These are phyloP conservation scores for Periophthalmus magnuspinnatus DNA, from an alignment of 2,797 vertebrate genomes.

Conservation along the genomic window DNA sequence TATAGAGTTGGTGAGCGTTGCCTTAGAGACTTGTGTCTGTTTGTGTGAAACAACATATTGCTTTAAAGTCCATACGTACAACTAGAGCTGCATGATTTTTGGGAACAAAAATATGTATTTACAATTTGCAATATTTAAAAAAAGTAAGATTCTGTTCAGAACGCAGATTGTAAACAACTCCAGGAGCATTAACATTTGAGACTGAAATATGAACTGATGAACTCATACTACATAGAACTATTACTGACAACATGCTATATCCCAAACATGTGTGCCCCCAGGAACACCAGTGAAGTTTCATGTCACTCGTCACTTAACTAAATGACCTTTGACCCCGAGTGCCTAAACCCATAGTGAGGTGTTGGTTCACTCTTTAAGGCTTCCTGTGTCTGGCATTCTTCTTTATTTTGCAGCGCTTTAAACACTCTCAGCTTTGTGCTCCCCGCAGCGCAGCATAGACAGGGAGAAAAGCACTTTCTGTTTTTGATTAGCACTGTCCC, in stretches of 20 bases:
- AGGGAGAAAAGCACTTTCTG: constrained; percentile 73
- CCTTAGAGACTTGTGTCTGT: too few species aligned
- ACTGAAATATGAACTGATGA: too few species aligned
- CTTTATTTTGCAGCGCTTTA: constrained; percentile 62
- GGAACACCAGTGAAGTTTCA: constrained; percentile 2
- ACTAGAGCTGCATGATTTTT: too few species aligned
- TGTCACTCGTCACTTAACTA: constrained; percentile 39
- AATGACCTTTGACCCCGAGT: constrained; percentile 41
- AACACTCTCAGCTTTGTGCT: constrained; percentile 85
- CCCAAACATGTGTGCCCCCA: neutral
- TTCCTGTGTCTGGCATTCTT: constrained; percentile 74
- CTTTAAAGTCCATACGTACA: too few species aligned
- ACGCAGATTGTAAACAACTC: too few species aligned
- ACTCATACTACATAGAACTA: neutral
- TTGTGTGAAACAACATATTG: too few species aligned
- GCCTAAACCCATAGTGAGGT: constrained; percentile 63
- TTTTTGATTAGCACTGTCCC: constrained; percentile 77
- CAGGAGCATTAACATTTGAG: too few species aligned
- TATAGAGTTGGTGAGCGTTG: too few species aligned
- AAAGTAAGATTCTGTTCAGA: too few species aligned
- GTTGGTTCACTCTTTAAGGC: constrained; percentile 53
- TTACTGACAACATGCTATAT: neutral
- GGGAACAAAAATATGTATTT: too few species aligned
- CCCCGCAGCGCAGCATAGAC: constrained; percentile 62
- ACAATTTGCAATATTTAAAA: too few species aligned